Evolutionary conservation across 2,113 vertebrate genomes (phyloP), one percentile per base, ranked within the genome.

Genomic region (Albula glossodonta): DNA sequence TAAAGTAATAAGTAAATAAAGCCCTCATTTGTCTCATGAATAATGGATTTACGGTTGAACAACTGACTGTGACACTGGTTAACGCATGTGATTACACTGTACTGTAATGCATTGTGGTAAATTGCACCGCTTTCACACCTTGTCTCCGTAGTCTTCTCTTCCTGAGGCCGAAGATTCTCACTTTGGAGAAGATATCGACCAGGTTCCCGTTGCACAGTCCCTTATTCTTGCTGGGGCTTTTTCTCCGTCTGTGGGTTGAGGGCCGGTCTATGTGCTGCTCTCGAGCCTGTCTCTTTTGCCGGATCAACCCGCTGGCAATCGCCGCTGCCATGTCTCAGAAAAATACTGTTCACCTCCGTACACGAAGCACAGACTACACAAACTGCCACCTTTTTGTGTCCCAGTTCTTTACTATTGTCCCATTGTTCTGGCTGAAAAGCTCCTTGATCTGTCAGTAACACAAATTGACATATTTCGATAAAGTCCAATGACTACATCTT

Each of bases 171-270:
- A 99, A 99, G 96, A 99, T 99, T 96, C 98, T 97, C 94, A 99
- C 98, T 98, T 99, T 99, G 90, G 98, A 99, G 96, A 99, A 99
- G 94, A 99, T 99, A 93, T 99, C 98, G 95, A 99, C 98, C 94
- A 99, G 96, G 95, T 97, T 99, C 86, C 97, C 96, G 90, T 98
- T 99, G 96, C 98, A 99, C 82, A 98, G 97, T 91, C 97, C 97
- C 93, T 98, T 97, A 91, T 97, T 99, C 96, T 97, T 99, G 95
- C 95, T 99, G 91, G 97, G 98, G 95, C 98, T 99, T 89, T 95
- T 99, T 93, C 97, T 97, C 95, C 98, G 96, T 92, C 98, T 96
- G 96, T 97, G 97, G 90, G 97, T 96, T 25, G 96, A 94, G 85
- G 97, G 97, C 92, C 98, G 96, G 95, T 99, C 97, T 93, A 97